Evolutionary conservation across 2,888 invertebrate genomes (phyloP), one percentile per base, ranked within the genome.

Genomic region (Drosophila pegasa): DNA sequence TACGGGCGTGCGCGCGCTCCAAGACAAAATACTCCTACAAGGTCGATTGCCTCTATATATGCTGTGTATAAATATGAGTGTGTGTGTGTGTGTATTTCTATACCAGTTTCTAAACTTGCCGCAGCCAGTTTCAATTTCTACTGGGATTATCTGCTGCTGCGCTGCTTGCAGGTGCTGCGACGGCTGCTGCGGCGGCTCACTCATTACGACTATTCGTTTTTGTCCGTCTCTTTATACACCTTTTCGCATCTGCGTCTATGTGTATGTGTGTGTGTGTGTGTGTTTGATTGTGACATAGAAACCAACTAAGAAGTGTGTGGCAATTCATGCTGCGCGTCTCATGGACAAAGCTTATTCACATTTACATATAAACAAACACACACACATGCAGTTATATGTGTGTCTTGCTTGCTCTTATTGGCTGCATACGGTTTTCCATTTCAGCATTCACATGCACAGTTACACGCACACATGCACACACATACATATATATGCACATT

Each of bases 21-120:
- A 86, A 86, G 88, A 86, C 85, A 86, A 81, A 88, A 86, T 87
- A 87, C 88, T 88, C 88, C 88, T 86, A 86, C 85, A 86, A 86
- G 85, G 85, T 86, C 85, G 85, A 86, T 86, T 88, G 85, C 87
- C 87, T 79, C 67, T 61, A 64, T 67, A 58, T 57, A 68, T 55
- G 47, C 47, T 47, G 27, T 45, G 20, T 59, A 48, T 68, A 33
- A 61, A 40, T 72, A 40, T 43, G 0, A 52, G 47, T 47, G 16
- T 60, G 47, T 41, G 55, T 63, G 38, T 78, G 71, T 66, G 50
- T 73, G 66, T 68, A 43, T 87, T 85, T 86, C 85, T 84, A 86
- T 88, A 86, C 85, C 85, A 86, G 85, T 86, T 86, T 86, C 87
- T 86, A 88, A 86, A 86, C 85, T 88, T 87, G 88, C 81, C 85